Conservation (phyloP, 2,888 invertebrate genomes). For the Himalopsyche tibetana region DNA sequence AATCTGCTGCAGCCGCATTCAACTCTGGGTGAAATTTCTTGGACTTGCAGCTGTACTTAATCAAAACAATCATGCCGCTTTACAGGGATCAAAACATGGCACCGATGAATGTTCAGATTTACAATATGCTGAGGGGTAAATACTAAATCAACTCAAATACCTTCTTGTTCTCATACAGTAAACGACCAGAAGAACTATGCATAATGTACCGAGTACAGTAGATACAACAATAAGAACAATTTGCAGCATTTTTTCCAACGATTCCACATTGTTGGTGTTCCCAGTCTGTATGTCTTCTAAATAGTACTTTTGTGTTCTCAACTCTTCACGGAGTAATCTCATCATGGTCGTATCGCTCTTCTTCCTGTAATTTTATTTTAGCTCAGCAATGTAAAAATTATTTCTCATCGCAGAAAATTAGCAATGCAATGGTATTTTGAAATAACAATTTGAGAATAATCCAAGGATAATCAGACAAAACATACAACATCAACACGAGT, state of each 20-base stretch:
- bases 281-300: conserved; percentile 75
- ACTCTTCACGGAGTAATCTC: conserved; percentile 70
- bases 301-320: conserved; percentile 70
- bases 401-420: no score
- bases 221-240: conserved; percentile 77
- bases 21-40: no score
- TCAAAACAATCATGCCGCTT: neutral
- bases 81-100: no score
- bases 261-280: conserved; percentile 68
- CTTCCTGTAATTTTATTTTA: conserved; percentile 68
- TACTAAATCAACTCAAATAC: conserved; percentile 68
- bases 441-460: no score
- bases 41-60: neutral
- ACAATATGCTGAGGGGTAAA: neutral
- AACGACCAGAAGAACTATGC: conserved; percentile 75
- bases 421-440: no score
- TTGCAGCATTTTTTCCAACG: conserved; percentile 72
- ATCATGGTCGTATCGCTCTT: conserved; percentile 74
- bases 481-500: no score
- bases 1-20: no score
- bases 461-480: no score
- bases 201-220: conserved; percentile 76
- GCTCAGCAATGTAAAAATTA: no score
- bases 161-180: conserved; percentile 78
- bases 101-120: no score